Conservation (phyloP, 2,113 vertebrate genomes). For the Argyrosomus japonicus region DNA sequence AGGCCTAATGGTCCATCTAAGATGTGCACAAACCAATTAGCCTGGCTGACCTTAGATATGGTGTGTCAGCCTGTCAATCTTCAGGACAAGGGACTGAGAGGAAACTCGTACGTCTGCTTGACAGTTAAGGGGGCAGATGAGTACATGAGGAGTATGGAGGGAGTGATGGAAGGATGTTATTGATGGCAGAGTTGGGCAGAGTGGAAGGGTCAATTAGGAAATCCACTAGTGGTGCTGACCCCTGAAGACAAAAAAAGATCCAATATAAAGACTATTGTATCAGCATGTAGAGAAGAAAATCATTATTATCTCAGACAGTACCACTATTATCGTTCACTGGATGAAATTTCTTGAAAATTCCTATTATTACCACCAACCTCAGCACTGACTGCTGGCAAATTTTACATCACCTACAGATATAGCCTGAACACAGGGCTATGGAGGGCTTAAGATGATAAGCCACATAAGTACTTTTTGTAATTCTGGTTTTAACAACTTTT, state of each 20-base stretch:
- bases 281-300: slow-evolving; percentile 33
- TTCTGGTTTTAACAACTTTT: slow-evolving; percentile 37
- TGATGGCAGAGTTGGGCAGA: slow-evolving; percentile 53
- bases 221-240: slow-evolving; percentile 34
- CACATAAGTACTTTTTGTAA: slow-evolving; percentile 48
- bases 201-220: slow-evolving; percentile 66
- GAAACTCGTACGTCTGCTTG: slow-evolving; percentile 63
- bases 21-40: slow-evolving; percentile 81
- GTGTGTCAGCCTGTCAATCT: slow-evolving; percentile 65
- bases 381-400: slow-evolving; percentile 26
- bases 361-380: slow-evolving; percentile 24
- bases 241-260: slow-evolving; percentile 36
- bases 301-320: slow-evolving; percentile 25
- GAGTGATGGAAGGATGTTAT: slow-evolving; percentile 52
- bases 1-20: slow-evolving; percentile 71
- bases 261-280: slow-evolving; percentile 34
- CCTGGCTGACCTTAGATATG: slow-evolving; percentile 71
- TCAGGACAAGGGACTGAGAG: slow-evolving; percentile 8
- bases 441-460: slow-evolving; percentile 39
- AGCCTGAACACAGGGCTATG: slow-evolving; percentile 15
- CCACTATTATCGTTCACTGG: slow-evolving; percentile 10
- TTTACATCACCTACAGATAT: slow-evolving; percentile 42
- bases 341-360: slow-evolving; percentile 27
- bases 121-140: slow-evolving; percentile 57
- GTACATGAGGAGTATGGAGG: slow-evolving; percentile 37